These are phyloP conservation scores for Elymnias hypermnestra DNA, from an alignment of 1,140 invertebrate genomes.

Conservation along the genomic window DNA sequence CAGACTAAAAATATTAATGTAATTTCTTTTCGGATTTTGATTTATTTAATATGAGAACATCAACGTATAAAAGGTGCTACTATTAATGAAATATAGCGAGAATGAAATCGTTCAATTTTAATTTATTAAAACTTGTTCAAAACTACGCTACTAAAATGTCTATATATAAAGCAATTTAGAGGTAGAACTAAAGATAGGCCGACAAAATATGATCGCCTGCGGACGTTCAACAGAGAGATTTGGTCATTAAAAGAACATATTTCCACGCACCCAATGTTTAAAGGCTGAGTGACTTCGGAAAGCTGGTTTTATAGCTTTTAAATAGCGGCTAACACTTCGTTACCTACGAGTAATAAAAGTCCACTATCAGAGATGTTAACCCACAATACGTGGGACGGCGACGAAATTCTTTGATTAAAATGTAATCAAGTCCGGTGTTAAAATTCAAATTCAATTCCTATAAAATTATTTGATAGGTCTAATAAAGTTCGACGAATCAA, in stretches of 20 bases:
- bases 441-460: conserved; percentile 18
- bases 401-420: conserved; percentile 25
- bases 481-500: conserved; percentile 13
- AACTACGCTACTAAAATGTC: conserved; percentile 3
- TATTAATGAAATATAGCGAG: too few relatives aligned
- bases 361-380: conserved; percentile 12
- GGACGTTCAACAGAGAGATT: conserved; percentile 25
- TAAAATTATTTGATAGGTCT: conserved; percentile 19
- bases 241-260: conserved; percentile 55
- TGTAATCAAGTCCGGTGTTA: conserved; percentile 16
- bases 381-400: conserved; percentile 16
- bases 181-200: background rate
- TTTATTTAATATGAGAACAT: too few relatives aligned
- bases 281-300: conserved; percentile 41
- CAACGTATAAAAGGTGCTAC: too few relatives aligned
- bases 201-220: conserved; percentile 7
- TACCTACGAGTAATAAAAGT: conserved; percentile 34
- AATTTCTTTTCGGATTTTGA: too few relatives aligned
- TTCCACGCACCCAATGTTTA: conserved; percentile 48
- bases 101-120: too few relatives aligned
- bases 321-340: conserved; percentile 52
- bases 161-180: conserved; percentile 8
- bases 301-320: conserved; percentile 60
- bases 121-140: background rate
- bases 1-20: too few relatives aligned